Base-by-base conservation (phyloP, 2,888 invertebrate genomes). In the Cheiracanthium punctorium region DNA sequence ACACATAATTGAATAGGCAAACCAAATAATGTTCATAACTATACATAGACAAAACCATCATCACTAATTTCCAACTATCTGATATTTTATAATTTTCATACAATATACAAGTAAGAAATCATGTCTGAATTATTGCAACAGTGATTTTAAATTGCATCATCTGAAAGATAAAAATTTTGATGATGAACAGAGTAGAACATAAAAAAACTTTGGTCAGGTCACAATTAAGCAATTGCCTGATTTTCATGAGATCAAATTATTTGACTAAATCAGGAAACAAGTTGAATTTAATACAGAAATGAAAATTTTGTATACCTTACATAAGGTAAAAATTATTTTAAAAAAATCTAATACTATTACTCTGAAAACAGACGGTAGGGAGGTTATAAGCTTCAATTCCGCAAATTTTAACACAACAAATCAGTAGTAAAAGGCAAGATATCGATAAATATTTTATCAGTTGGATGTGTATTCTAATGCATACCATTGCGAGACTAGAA, bases 401-500 rank as follows among this genome's bases (percentile, higher is more conserved):
- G 37, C 67, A 67, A 64, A n/a, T 58, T 70, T 70, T 17, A 41
- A 76, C 48, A 52, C 69, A 70, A 41, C 32, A 77, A 77, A 69
- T 69, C 77, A 41, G 30, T 14, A 77, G 69, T 33, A 20, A 64
- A 20, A 33, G 14, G 12, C 37, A 30, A 30, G n/a, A 52, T 32
- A 37, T 24, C 64, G 58, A 74, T 20, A 37, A n/a, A 20, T 64
- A 58, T 58, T 58, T 24, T 58, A 58, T 24, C 33, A 32, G 48
- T 69, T 29, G 29, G 28, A 80, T 41, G 30, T 65, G 41, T 64
- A 75, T 24, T 32, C 24, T 17, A 33, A 71, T 43, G 41, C 43
- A 41, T 48, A 58, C 71, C 65, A 65, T 64, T 48, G 43, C 69
- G 73, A 85, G 84, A 85, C 84, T 85, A 85, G 84, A 85, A 85